These are phyloP conservation scores for Batillaria attramentaria DNA, from an alignment of 1,140 invertebrate genomes.

Conservation along the genomic window DNA sequence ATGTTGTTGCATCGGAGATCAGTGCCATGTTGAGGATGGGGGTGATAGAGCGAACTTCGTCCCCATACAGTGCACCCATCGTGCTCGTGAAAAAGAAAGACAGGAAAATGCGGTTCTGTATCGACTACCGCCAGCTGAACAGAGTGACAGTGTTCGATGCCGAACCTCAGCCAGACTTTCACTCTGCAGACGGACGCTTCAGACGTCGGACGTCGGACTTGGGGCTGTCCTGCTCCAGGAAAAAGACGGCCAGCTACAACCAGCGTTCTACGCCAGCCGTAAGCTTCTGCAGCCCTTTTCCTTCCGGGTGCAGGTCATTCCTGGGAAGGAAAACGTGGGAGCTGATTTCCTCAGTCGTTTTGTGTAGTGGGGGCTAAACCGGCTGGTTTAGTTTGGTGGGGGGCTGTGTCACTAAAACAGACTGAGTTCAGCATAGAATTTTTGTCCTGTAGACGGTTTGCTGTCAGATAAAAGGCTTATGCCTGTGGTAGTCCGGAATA, in stretches of 20 bases:
- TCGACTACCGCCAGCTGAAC: conserved; percentile 71
- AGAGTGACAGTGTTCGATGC: conserved; percentile 40
- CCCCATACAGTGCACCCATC: conserved; percentile 74
- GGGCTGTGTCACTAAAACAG: no score
- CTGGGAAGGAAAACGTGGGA: background rate
- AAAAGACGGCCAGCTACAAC: conserved; percentile 30
- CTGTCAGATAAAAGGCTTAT: no score
- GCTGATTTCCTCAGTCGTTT: conserved; percentile 22
- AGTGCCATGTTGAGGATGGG: conserved; percentile 63
- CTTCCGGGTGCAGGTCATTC: background rate
- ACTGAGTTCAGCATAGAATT: no score
- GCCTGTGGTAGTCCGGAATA: no score
- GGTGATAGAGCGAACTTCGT: conserved; percentile 63
- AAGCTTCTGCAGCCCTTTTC: conserved; percentile 35
- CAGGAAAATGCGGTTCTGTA: conserved; percentile 71
- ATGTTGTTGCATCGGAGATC: conserved; percentile 67
- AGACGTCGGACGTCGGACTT: conserved; percentile 36
- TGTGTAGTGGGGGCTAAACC: no score
- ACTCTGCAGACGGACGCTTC: conserved; percentile 59
- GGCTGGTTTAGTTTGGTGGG: no score
- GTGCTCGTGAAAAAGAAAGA: conserved; percentile 73
- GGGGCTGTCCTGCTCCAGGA: conserved; percentile 47
- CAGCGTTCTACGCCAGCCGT: conserved; percentile 52
- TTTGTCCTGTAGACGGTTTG: no score
- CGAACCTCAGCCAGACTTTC: conserved; percentile 57